Percentiles rank a stretch among this genome's conserved stretches.
Conservation (phyloP, 2,888 invertebrate species). For the Pyrocoelia pectoralis region DNA sequence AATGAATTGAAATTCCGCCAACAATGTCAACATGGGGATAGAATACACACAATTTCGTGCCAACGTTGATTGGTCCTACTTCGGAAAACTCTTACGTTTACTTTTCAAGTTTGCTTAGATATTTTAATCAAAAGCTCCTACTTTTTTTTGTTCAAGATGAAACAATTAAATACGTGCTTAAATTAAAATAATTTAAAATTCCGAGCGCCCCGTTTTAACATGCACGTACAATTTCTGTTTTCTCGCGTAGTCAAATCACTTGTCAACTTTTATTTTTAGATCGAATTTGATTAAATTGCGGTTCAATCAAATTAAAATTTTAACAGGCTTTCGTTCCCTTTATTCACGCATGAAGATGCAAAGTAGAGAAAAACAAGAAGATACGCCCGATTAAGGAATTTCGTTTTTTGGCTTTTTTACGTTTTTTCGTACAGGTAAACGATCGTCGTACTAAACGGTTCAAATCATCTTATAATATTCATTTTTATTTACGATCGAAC, state of each 20-base stretch:
- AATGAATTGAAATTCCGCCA: conserved; percentile 60
- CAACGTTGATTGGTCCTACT: conserved; percentile 52
- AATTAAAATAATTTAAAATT: conserved; percentile 32
- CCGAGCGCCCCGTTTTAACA: conserved; percentile 33
- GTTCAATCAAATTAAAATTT: conserved; percentile 42
- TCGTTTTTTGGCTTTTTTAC: conserved; percentile 18
- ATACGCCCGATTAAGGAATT: conserved; percentile 45
- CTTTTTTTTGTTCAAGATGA: neutral
- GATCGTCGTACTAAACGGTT: neutral
- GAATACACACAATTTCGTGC: conserved; percentile 54
- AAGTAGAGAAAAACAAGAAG: conserved; percentile 42
- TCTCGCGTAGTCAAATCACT: conserved; percentile 18
- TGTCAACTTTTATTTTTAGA: conserved; percentile 21
- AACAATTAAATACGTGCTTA: conserved; percentile 33
- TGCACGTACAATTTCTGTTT: conserved; percentile 36
- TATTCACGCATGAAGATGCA: conserved; percentile 44
- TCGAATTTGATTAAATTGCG: conserved; percentile 33
- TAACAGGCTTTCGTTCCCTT: conserved; percentile 41
- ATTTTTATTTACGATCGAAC: too few species aligned
- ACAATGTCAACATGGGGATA: conserved; percentile 58
- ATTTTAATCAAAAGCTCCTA: neutral
- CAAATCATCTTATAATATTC: neutral
- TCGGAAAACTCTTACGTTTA: conserved; percentile 51
- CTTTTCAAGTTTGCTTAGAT: conserved; percentile 57
- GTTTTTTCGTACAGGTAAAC: neutral